Base-by-base conservation (phyloP, 2,888 invertebrate species). In the Ichneumon xanthorius region DNA sequence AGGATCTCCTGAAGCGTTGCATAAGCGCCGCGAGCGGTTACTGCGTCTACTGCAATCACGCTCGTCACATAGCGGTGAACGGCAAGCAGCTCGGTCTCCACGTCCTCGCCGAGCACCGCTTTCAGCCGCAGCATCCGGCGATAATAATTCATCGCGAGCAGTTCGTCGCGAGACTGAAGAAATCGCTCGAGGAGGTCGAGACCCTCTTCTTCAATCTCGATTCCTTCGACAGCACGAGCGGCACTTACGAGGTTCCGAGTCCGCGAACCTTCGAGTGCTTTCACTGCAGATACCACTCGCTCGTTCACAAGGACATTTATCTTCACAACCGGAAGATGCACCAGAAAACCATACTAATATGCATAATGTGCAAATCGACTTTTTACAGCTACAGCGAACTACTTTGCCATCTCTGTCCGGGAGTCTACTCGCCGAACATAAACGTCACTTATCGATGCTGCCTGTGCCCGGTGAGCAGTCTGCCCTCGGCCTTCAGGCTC, bases 311-410 rank as follows among this genome's bases (percentile, higher is more conserved):
- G 94, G 98, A 98, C 94, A 95, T 98, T 82, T 98, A 97, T 94
- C 95, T 97, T 91, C 98, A 98, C 94, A 98, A 98, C 93, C 95
- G 97, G 79, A 97, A 98, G 94, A 96, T 97, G 96, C 98, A 98
- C 94, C 96, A 97, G 88, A 97, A 97, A 94, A 96, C 97, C 65
- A 96, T 97, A 85, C 95, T 97, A 82, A 94, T 97, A 86, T 98
- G 98, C 94, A 96, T 97, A 88, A 98, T 98, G 98, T 98, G 98
- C 94, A 97, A 97, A 94, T 96, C 96, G 48, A 97, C 97, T 92
- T 98, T 98, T 95, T 97, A 96, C 94, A 97, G 97, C 94, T 98
- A 97, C 94, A 97, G 97, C 94, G 98, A 98, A 94, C 95, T 98
- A 85, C 94, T 98, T 86, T 98, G 98, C 94, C 98, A 98, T 95